A percentile compares a stretch with the other conserved stretches of the same genome.
phyloP scores from a whole-genome alignment of 2,888 invertebrate species.

The Clunio marinus region DNA sequence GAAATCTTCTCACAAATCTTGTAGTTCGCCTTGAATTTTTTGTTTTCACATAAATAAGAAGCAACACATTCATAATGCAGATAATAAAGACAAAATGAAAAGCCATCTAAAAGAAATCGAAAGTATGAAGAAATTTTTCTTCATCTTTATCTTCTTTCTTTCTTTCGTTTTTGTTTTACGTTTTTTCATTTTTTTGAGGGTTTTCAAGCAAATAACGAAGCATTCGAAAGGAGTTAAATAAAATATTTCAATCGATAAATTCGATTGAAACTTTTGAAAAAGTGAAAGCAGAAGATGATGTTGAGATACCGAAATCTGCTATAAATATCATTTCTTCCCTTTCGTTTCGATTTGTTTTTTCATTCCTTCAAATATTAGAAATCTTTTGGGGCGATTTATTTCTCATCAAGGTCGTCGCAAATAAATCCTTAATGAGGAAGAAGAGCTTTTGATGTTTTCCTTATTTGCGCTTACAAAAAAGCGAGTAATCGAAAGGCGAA shows the following conservation, averaged over 20 bases:
- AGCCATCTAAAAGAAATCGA: slow-evolving; percentile 22
- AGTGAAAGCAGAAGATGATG: slow-evolving; percentile 3
- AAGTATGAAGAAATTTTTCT: slow-evolving; percentile 7
- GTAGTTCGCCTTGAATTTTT: slow-evolving; percentile 34
- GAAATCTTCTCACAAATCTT: slow-evolving; percentile 24
- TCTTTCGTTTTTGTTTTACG: background rate
- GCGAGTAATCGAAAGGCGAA: background rate
- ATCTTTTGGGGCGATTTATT: background rate
- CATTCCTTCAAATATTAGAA: background rate
- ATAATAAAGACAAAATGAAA: slow-evolving; percentile 4
- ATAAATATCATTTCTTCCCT: slow-evolving; percentile 3
- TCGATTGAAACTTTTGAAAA: background rate
- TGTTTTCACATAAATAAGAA: background rate
- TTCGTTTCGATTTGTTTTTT: background rate
- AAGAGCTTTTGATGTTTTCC: slow-evolving; percentile 19
- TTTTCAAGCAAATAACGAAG: slow-evolving; percentile 1
- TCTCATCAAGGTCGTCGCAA: slow-evolving; percentile 6
- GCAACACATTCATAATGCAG: slow-evolving; percentile 25
- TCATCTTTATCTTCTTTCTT: slow-evolving; percentile 1
- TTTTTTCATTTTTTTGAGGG: background rate
- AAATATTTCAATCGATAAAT: slow-evolving; percentile 14
- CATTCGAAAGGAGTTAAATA: background rate
- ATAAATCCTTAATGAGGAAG: slow-evolving; percentile 23
- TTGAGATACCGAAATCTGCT: background rate
- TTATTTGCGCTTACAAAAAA: slow-evolving; percentile 10